Base-by-base conservation (phyloP, 2,797 vertebrate species). In the Molossus molossus region DNA sequence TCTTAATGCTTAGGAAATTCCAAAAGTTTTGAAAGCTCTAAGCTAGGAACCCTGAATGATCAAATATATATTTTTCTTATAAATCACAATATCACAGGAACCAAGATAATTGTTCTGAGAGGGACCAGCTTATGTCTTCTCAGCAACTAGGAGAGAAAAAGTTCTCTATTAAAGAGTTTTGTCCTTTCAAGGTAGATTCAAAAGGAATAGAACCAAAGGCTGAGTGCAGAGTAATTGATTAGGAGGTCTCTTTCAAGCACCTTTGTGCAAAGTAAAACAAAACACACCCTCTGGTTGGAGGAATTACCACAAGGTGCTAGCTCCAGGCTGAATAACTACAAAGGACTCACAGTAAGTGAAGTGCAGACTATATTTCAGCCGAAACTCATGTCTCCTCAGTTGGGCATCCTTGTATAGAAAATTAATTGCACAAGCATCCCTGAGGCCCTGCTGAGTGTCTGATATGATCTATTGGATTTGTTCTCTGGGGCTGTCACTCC, bases 211-310 rank as follows among this genome's bases (percentile, higher is more conserved):
- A 94, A 18, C 6, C 57, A 93, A 93, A 96, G 40, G 8, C 40
- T 87, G 55, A 73, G 25, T 69, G 8, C 69, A 84, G 33, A 70
- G 45, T 84, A 55, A 82, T 1, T 53, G 64, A 45, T 33, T 20
- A 77, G 6, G n/a, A 91, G 5, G 50, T 91, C 14, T 89, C 37
- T 15, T 33, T 14, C 13, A 87, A 82, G 58, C 3, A 93, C 15
- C 25, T 88, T 88, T 91, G 60, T 64, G 64, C 53, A 86, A 82
- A 88, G 82, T 14, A 93, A 37, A 88, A n/a, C 37, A 85, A 87
- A 23, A 82, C 2, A 73, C 27, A 6, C 6, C 6, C 14, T 86
- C 37, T 73, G 14, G 33, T 20, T 92, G 5, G 17, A 83, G 84
- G 48, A 89, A 90, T 76, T 76, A 50, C 64, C 58, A 93, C 1